phyloP scores from a whole-genome alignment of 2,113 vertebrate species.

The Clinocottus analis region DNA sequence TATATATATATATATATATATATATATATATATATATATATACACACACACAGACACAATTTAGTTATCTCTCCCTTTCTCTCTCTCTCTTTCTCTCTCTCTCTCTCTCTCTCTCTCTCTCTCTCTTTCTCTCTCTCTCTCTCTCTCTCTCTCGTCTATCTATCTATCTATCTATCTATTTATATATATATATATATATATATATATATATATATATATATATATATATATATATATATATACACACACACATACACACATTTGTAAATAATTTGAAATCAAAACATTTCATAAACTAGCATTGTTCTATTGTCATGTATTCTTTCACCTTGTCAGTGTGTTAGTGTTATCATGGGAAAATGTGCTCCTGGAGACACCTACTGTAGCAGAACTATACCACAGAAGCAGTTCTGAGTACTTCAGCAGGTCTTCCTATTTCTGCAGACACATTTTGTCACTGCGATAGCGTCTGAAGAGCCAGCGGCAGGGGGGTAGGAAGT shows the following conservation, averaged over 20 bases:
- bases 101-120: not conserved
- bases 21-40: not conserved
- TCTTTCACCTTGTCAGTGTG: not conserved
- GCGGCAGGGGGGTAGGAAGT: not conserved
- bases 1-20: not conserved
- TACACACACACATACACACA: too few relatives aligned
- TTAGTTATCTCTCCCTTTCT: too few relatives aligned
- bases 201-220: too few relatives aligned
- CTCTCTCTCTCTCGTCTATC: too few relatives aligned
- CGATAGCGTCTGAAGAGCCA: not conserved
- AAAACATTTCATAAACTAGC: not conserved
- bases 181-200: too few relatives aligned
- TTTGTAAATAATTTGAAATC: not conserved
- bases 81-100: not conserved
- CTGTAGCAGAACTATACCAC: not conserved
- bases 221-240: not conserved
- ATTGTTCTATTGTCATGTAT: not conserved
- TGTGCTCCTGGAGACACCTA: not conserved
- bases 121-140: too few relatives aligned
- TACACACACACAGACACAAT: too few relatives aligned
- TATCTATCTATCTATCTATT: too few relatives aligned
- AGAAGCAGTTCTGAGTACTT: not conserved
- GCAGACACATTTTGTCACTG: not conserved
- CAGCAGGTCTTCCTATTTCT: not conserved
- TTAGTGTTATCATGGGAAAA: not conserved